phyloP scores from a whole-genome alignment of 2,888 invertebrate species.

The Drosophila tanythrix region DNA sequence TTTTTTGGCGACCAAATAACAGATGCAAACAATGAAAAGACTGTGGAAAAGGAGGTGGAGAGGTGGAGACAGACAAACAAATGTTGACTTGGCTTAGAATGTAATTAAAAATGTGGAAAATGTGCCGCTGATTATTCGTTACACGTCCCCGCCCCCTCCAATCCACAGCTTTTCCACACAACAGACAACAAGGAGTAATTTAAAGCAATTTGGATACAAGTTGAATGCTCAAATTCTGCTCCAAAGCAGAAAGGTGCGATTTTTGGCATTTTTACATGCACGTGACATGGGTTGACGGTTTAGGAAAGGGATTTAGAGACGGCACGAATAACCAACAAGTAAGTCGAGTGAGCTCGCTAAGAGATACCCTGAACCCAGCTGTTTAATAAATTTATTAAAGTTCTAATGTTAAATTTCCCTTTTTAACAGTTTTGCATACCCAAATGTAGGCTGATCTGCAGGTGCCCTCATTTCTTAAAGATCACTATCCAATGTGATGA shows the following conservation, averaged over 20 bases:
- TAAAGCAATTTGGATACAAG: background rate
- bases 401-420: no score
- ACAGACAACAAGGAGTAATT: background rate
- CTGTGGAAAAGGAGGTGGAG: background rate
- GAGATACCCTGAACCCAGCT: background rate
- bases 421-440: background rate
- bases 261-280: background rate
- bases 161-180: background rate
- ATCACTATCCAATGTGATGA: background rate
- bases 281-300: background rate
- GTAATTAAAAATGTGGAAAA: constrained; percentile 67
- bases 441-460: background rate
- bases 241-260: background rate
- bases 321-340: background rate
- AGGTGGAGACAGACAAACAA: constrained; percentile 52
- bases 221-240: background rate
- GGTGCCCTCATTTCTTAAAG: background rate
- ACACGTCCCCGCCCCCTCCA: background rate
- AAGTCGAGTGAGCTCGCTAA: background rate
- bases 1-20: constrained; percentile 24
- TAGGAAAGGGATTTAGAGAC: background rate
- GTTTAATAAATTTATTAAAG: background rate
- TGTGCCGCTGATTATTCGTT: constrained; percentile 58
- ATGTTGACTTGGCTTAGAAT: constrained; percentile 63
- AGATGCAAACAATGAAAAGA: background rate